Percentiles rank a stretch among this genome's conserved stretches.
phyloP scores from a whole-genome alignment of 1,140 invertebrate species.

The Brachionus calyciflorus region DNA sequence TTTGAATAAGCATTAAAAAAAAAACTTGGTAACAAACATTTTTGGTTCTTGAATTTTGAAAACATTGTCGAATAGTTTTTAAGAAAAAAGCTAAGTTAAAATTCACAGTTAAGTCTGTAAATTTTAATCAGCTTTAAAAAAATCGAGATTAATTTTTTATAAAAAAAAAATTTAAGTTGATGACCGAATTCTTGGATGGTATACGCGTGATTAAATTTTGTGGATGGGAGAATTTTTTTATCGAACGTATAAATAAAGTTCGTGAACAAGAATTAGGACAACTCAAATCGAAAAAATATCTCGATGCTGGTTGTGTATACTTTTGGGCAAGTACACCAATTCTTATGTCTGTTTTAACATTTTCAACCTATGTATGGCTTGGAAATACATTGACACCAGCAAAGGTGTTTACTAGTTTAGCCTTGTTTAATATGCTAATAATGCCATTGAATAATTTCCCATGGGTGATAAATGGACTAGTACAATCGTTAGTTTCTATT shows the following conservation, averaged over 20 bases:
- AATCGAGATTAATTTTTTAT: too few species aligned
- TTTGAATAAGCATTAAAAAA: too few species aligned
- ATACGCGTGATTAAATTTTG: constrained; percentile 81
- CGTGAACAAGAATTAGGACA: constrained; percentile 76
- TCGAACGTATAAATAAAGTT: constrained; percentile 66
- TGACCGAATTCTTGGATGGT: constrained; percentile 80
- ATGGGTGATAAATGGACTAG: constrained; percentile 93
- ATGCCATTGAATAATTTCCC: constrained; percentile 92
- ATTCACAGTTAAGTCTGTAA: too few species aligned
- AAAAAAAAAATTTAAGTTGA: constrained; percentile 62
- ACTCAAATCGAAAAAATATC: constrained; percentile 76
- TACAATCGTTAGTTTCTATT: constrained; percentile 74
- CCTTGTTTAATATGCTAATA: constrained; percentile 92
- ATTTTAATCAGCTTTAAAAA: too few species aligned
- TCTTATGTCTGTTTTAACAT: constrained; percentile 84
- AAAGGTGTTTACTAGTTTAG: constrained; percentile 86
- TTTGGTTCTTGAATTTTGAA: too few species aligned
- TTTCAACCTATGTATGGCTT: constrained; percentile 78
- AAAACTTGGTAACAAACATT: too few species aligned
- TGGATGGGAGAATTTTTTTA: constrained; percentile 87
- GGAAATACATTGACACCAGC: constrained; percentile 78
- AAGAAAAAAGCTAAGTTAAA: too few species aligned
- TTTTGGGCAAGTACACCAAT: constrained; percentile 99
- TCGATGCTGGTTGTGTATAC: constrained; percentile 97
- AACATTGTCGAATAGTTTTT: too few species aligned